Evolutionary conservation across 2,113 vertebrate species (phyloP).

Genomic region (Heliornis fulica): DNA sequence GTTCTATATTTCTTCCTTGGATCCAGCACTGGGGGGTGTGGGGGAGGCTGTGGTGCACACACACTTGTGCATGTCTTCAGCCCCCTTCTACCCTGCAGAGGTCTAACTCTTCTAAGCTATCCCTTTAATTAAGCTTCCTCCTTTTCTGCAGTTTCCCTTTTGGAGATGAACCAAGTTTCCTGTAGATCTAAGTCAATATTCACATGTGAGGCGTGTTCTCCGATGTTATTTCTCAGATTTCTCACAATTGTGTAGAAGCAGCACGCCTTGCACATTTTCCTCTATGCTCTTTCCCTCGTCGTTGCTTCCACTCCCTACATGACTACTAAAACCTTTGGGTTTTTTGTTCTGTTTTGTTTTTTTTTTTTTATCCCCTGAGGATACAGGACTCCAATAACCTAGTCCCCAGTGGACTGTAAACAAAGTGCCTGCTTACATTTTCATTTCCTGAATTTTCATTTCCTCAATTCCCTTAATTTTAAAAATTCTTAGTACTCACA

Average conservation of each 20-base stretch:
- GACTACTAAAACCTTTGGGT: not conserved
- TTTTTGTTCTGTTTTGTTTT: not conserved
- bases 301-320: not conserved
- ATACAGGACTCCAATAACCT: not conserved
- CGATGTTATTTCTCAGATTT: not conserved
- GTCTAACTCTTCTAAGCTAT: not conserved
- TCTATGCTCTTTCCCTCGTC: not conserved
- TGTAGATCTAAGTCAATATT: not conserved
- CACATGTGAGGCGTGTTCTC: not conserved
- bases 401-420: not conserved
- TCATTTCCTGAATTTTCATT: slow-evolving; percentile 13
- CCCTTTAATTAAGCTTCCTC: not conserved
- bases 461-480: not conserved
- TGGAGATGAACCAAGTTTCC: not conserved
- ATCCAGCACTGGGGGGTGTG: not conserved
- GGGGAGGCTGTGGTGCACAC: not conserved
- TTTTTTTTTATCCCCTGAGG: not conserved
- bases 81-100: not conserved
- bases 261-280: not conserved
- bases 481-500: not conserved
- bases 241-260: not conserved
- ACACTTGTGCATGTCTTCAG: not conserved
- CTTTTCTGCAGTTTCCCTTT: not conserved
- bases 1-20: not conserved
- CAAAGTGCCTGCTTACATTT: not conserved